Base-by-base conservation (phyloP, 2,888 invertebrate genomes). In the Thumatha senex region DNA sequence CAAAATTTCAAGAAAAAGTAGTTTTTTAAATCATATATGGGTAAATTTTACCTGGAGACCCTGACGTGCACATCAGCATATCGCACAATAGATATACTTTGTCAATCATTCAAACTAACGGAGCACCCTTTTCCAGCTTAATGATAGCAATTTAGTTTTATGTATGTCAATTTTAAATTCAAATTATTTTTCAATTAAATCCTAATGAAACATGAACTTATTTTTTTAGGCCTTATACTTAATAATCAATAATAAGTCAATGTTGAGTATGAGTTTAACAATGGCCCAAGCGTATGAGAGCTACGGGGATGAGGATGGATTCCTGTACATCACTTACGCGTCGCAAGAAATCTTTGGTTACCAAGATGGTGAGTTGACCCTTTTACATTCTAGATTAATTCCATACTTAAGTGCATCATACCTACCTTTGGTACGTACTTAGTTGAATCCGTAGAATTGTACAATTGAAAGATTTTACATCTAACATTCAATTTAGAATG, bases 291-390 rank as follows among this genome's bases (percentile, higher is more conserved):
- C 97, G 0, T 97, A 97, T 83, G 93, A 94, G 34, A 93, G 94
- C 55, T 94, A 96, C 67, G 93, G 94, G 41, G 96, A 96, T 62
- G 94, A 94, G 30, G 97, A 97, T 78, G 98, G 98, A 0, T 98
- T 97, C 76, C 93, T 98, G 0, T 97, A 97, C 80, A 94, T 97
- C 71, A 96, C 96, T 0, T 98, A 97, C 76, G 97, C 97, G 0
- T 97, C 97, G 18, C 97, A 97, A 87, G 97, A 97, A 89, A 96
- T 96, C 66, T 98, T 97, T 79, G 97, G 97, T 10, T 92, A 86
- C 54, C 82, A 89, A 63, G 87, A 89, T 68, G 86, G 90, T 86
- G 58, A 80, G 82, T 1, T 59, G 33, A n/a, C 13, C 10, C 12
- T 31, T 12, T 12, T 40, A 0, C 12, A n/a, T 10, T 12, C 18